Percentiles rank a stretch among this genome's conserved stretches.
These are phyloP conservation scores for Trematomus bernacchii DNA, from an alignment of 2,797 vertebrate genomes.

Conservation along the genomic window DNA sequence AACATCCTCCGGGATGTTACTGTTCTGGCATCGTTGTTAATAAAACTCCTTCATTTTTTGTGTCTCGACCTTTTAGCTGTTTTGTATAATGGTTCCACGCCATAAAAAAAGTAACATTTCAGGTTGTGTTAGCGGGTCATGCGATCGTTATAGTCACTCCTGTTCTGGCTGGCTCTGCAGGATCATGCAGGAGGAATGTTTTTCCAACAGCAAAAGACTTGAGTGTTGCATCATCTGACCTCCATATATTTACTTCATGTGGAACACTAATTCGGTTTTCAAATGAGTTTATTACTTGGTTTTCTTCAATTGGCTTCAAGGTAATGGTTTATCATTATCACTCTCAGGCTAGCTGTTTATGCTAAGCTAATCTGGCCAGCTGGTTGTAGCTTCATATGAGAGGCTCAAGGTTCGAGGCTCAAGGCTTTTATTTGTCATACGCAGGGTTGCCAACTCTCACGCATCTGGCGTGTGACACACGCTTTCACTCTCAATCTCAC, in stretches of 20 bases:
- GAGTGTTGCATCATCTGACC: neutral
- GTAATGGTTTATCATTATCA: neutral
- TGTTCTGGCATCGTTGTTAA: neutral
- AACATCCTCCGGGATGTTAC: neutral
- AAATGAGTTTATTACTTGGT: neutral
- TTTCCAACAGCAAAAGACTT: neutral
- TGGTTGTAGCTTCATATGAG: neutral
- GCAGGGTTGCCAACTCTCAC: no score
- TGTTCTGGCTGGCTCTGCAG: neutral
- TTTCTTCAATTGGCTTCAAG: neutral
- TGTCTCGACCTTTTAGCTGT: neutral
- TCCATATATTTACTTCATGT: neutral
- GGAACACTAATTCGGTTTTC: neutral
- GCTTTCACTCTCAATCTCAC: no score
- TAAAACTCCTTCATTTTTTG: neutral
- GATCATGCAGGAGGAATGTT: constrained; percentile 5
- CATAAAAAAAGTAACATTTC: neutral
- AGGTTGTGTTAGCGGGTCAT: constrained; percentile 15
- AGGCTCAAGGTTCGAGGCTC: no score
- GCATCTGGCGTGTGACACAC: no score
- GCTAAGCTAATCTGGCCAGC: neutral
- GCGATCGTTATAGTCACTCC: constrained; percentile 3
- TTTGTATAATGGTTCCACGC: neutral
- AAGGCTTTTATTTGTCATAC: no score
- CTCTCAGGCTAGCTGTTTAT: neutral